Base-by-base conservation (phyloP, 2,113 vertebrate genomes). In the Columbina picui region DNA sequence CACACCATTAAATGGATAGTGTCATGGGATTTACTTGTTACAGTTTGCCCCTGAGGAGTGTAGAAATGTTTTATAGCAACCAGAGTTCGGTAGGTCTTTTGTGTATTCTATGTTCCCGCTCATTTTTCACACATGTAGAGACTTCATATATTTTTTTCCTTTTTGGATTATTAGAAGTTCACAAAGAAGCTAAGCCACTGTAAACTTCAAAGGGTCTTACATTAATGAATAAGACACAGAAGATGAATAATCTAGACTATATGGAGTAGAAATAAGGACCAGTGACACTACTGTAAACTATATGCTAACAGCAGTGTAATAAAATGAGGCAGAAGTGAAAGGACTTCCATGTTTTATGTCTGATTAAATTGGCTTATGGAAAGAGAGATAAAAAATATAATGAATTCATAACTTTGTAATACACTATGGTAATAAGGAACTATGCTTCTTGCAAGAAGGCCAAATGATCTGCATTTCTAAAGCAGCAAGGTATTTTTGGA, bases 281-380 rank as follows among this genome's bases (percentile, higher is more conserved):
- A 36, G 18, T 45, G 74, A 78, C 65, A 80, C 59, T 88, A 41
- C 43, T 77, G 69, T 93, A 97, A 98, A 96, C 79, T 71, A 74
- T 45, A 64, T 89, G 73, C 90, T 93, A 92, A 86, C 68, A 91
- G 79, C 79, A 86, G 22, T 6, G 64, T 91, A 90, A 77, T 96
- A 94, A 97, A 96, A 82, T 34, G 65, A 88, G 77, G 55, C 30
- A 93, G 86, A 93, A 96, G 81, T 9, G 17, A 97, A 95, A 92
- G 43, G 43, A 70, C 53, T 80, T 32, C 23, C 65, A 64, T 29
- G 27, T 61, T 94, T 84, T 65, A 53, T 36, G 25, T 94, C 87
- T 91, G 78, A 95, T 89, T 53, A n/a, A 91, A 95, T 36, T 60
- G 45, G 41, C 49, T 39, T 43, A 68, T 85, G 89, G 63, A 79